Evolutionary conservation across 2,797 vertebrate genomes (phyloP), one percentile per base, ranked within the genome.

Genomic region (Glyptemys insculpta): DNA sequence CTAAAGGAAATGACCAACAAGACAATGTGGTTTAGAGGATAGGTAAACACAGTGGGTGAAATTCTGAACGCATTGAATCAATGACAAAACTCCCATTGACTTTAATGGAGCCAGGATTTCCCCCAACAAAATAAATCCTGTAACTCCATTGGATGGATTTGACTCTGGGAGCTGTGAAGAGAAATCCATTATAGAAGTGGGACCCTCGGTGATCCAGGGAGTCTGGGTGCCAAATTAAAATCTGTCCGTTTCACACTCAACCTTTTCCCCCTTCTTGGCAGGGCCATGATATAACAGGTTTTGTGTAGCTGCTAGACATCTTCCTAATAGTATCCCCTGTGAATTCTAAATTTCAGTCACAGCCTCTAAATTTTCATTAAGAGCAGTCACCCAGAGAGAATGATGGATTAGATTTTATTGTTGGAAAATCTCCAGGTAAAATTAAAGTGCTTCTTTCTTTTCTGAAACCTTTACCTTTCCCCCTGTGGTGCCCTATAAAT

Each of bases 361-460:
- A 97, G 97, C 92, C 97, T 97, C 94, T 97, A 96, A 96, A 96
- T 98, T 98, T 97, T 98, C 97, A 97, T 97, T 97, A 98, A 97
- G 96, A 96, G 97, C 97, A 97, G 97, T 97, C 97, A 96, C 94
- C 91, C 89, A 54, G 94, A 92, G 97, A 97, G 91, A 88, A 95
- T 97, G 95, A 97, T 95, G 93, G 96, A 96, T 97, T 97, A 88
- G 95, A 97, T 96, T 98, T 97, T 98, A 92, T 90, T 94, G 90
- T 91, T 98, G 97, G 96, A 98, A 98, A 97, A 91, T 88, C 94
- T 97, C 96, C 96, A 98, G 96, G 95, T 86, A 94, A 97, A 97
- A 97, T 96, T 91, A 91, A 97, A 97, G 88, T 89, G 92, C 91
- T 96, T 93, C 84, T 88, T 92, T 94, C 81, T 86, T 91, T 72